Conservation (phyloP, 2,797 vertebrate species). For the Jordanella pulchra region DNA sequence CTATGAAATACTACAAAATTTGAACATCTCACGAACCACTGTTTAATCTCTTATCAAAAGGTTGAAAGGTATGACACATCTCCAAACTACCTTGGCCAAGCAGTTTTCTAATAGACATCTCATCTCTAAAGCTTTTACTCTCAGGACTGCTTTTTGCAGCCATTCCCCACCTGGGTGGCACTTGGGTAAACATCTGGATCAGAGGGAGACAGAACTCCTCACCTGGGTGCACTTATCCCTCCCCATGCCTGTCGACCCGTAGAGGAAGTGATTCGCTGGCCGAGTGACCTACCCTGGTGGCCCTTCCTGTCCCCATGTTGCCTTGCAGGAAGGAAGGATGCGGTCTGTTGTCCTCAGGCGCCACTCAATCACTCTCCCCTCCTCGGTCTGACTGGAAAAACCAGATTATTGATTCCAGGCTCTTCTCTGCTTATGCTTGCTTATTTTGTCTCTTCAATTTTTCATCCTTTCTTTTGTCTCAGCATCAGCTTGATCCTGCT, state of each 20-base stretch:
- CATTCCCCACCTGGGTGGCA: slow-evolving; percentile 63
- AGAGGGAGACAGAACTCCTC: slow-evolving; percentile 58
- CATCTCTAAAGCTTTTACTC: slow-evolving; percentile 16
- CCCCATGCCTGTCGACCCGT: slow-evolving; percentile 68
- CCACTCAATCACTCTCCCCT: slow-evolving; percentile 61
- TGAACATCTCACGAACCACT: not conserved
- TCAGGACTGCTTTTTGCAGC: slow-evolving; percentile 12
- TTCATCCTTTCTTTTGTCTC: slow-evolving; percentile 42
- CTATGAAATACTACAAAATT: not conserved
- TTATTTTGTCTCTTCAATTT: slow-evolving; percentile 46
- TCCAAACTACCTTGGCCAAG: not conserved
- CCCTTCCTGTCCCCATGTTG: slow-evolving; percentile 80
- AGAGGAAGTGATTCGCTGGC: slow-evolving; percentile 70
- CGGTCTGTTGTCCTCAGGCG: slow-evolving; percentile 84
- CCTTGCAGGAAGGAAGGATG: slow-evolving; percentile 88
- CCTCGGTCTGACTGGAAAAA: slow-evolving; percentile 62
- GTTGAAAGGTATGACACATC: not conserved
- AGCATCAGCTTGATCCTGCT: slow-evolving; percentile 50
- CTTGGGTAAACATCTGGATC: slow-evolving; percentile 42
- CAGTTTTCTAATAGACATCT: slow-evolving; percentile 11
- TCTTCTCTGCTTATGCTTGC: slow-evolving; percentile 30
- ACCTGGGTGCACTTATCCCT: slow-evolving; percentile 74
- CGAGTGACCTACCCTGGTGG: slow-evolving; percentile 77
- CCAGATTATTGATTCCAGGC: slow-evolving; percentile 88
- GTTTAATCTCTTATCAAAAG: not conserved